Evolutionary conservation across 2,888 invertebrate species (phyloP), one percentile per base, ranked within the genome.

Genomic region (Prenolepis imparis): DNA sequence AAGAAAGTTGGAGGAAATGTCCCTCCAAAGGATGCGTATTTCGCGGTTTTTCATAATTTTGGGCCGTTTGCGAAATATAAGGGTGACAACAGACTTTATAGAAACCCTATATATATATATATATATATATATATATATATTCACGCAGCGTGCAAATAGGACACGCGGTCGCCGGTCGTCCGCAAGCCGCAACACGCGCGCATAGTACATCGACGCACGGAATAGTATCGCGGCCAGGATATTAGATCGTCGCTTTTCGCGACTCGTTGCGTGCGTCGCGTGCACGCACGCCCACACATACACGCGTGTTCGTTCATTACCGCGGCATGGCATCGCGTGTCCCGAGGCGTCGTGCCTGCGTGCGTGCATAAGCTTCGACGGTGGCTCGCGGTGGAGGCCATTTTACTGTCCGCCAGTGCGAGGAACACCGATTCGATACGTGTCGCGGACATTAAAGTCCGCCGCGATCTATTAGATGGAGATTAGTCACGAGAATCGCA

Each of bases 321-420:
- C 36, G 75, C 86, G 88, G 87, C 5, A 28, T 28, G 36, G 36
- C 90, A 92, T 93, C 92, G 93, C 93, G 92, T 93, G 93, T 87
- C 83, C 68, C 80, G 78, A 81, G 86, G 88, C 88, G 88, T 88
- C 87, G 88, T 90, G 88, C 88, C 86, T 90, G 89, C 88, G 87
- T 91, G 90, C 90, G 89, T 90, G 89, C n/a, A n/a, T 84, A 86
- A 91, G 89, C 91, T 88, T 90, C 87, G 67, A 83, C 59, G 64
- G 84, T 86, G 68, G 85, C 84, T 86, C 88, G 48, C 48, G 89
- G 48, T 18, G 89, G 92, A 91, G 90, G 92, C 93, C 93, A 93
- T 93, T 92, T 93, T 93, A 91, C 91, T 91, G 91, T 89, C 87
- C 87, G 87, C 78, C 87, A 28, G 86, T 74, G 86, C 87, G 84